A percentile compares a stretch with the other conserved stretches of the same genome.
These are phyloP conservation scores for Drosophila pruinosa DNA, from an alignment of 1,140 invertebrate genomes.

Conservation along the genomic window DNA sequence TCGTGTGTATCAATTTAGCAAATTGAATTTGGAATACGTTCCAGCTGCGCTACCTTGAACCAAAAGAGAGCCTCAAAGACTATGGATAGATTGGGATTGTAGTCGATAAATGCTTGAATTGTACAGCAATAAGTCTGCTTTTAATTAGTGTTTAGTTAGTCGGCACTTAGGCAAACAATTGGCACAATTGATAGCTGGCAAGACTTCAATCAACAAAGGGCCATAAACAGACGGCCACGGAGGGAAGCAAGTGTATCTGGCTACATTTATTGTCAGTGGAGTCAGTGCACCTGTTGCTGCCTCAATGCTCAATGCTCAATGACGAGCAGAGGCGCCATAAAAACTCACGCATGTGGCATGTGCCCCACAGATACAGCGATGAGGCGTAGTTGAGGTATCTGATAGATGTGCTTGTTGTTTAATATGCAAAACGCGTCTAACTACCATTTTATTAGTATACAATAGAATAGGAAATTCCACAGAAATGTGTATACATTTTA, in stretches of 20 bases:
- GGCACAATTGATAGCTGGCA: not conserved
- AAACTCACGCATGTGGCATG: conserved; percentile 15
- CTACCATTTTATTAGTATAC: conserved; percentile 47
- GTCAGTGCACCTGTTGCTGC: conserved; percentile 66
- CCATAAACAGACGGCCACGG: conserved; percentile 21
- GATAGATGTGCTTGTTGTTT: conserved; percentile 29
- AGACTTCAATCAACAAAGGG: conserved; percentile 16
- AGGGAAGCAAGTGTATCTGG: conserved; percentile 6
- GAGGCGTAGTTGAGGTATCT: conserved; percentile 12
- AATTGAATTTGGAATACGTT: conserved; percentile 35
- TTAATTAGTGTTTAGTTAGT: too few species aligned
- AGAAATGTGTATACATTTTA: conserved; percentile 11
- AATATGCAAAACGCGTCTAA: conserved; percentile 55
- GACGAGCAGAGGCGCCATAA: conserved; percentile 29
- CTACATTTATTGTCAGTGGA: conserved; percentile 12
- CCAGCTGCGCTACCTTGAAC: conserved; percentile 36
- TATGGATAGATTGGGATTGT: too few species aligned
- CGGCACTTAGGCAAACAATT: too few species aligned
- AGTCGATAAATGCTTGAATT: conserved; percentile 3
- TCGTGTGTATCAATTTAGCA: conserved; percentile 26
- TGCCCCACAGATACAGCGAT: conserved; percentile 26
- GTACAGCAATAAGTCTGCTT: not conserved
- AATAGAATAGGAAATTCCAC: conserved; percentile 51
- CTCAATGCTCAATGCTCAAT: too few species aligned
- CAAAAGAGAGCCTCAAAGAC: conserved; percentile 17